phyloP scores from a whole-genome alignment of 2,797 vertebrate genomes.

The Platalea minor region DNA sequence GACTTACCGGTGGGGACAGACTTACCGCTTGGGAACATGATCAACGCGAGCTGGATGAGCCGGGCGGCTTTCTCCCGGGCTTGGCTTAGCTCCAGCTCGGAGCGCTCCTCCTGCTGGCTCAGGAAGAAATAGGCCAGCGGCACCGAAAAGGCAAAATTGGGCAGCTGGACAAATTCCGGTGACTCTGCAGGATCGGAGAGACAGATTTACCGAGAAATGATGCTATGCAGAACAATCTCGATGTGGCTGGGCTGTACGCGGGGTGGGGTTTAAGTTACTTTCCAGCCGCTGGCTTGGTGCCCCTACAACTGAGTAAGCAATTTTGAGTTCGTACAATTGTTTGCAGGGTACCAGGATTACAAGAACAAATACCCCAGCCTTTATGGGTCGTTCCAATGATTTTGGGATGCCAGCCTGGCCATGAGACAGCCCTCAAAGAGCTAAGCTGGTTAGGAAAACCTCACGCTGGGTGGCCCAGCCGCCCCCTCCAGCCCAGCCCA shows the following conservation, averaged over 20 bases:
- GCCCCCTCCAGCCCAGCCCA: background rate
- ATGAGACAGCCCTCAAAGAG: background rate
- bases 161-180: constrained; percentile 96
- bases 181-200: constrained; percentile 74
- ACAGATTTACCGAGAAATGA: background rate
- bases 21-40: constrained; percentile 94
- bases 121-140: constrained; percentile 88
- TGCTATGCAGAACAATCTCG: background rate
- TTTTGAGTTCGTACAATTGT: background rate
- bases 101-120: constrained; percentile 87
- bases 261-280: background rate
- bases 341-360: background rate
- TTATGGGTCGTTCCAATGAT: fast-evolving
- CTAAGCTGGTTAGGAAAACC: background rate
- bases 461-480: background rate
- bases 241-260: background rate
- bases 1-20: constrained; percentile 10
- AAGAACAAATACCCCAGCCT: background rate
- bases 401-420: background rate
- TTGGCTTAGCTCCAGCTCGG: constrained; percentile 74
- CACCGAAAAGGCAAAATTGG: constrained; percentile 94
- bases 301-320: background rate
- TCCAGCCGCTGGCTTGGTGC: background rate
- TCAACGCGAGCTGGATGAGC: constrained; percentile 84
- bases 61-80: constrained; percentile 75